Evolutionary conservation across 2,797 vertebrate species (phyloP), one percentile per base, ranked within the genome.

Genomic region (Geotria australis): DNA sequence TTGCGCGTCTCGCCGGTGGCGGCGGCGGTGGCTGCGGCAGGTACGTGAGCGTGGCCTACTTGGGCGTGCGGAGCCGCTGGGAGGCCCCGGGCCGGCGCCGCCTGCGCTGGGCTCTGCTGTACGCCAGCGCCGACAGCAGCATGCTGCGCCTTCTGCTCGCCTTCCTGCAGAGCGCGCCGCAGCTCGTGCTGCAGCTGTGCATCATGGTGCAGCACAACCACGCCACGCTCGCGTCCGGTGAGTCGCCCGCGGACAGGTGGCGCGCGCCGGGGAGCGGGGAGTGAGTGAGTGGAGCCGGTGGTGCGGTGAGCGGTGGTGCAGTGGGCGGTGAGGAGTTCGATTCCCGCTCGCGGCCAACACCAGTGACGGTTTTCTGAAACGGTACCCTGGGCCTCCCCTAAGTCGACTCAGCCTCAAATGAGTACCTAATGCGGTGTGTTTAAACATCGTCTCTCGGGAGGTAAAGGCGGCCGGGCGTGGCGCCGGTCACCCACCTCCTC

Each of bases 101-200:
- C 60, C 94, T 98, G 76, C 95, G 95, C 76, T 91, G 85, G 85
- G 86, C 86, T 70, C 94, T 98, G 89, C 89, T 95, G 86, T 96
- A 85, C 6, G 88, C 95, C 75, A 94, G 93, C 70, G 85, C 91
- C 65, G 91, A 98, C 62, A 85, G 96, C 65, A 98, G 88, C 78
- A 94, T 96, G 79, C 73, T 98, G 72, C 83, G 86, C 70, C 79
- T 96, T 73, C 79, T 98, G 60, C 86, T 95, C 71, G 84, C 89
- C 56, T 94, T 98, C 75, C 79, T 98, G 56, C 85, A 94, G 76
- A 93, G 86, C 57, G 86, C 85, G 62, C 89, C 91, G 65, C 91
- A 98, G 79, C 79, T 98, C 80, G 88, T 96, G 78, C 84, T 98
- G 74, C 89, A 96, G 79, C 83, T 96, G 76, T 94, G 81, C 84